Base-by-base conservation (phyloP, 2,113 vertebrate species). In the Helogale parvula region DNA sequence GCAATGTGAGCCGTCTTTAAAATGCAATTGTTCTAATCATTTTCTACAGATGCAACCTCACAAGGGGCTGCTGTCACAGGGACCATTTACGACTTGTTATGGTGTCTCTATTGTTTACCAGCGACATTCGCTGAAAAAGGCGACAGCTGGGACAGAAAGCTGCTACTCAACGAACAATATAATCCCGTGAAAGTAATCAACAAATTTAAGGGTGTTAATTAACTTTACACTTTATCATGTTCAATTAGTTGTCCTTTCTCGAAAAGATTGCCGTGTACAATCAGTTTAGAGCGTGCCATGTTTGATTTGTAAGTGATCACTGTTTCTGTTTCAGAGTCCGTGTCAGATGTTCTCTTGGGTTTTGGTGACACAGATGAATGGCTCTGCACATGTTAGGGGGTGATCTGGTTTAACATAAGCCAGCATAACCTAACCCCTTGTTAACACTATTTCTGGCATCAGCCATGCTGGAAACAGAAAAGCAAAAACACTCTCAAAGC, bases 171-270 rank as follows among this genome's bases (percentile, higher is more conserved):
- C 96, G 98, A 99, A 99, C 99, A 99, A 99, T 99, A 99, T 99
- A 98, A 99, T 99, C 99, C 99, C 98, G 99, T 99, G 99, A 99
- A 99, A 99, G 99, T 99, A 99, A 99, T 99, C 99, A 99, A 99
- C 99, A 99, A 99, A 99, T 99, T 99, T 99, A 99, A 99, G 99
- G 99, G 99, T 99, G 99, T 99, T 99, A 99, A 99, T 99, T 99
- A 99, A 99, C 99, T 99, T 99, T 99, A 99, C 99, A 99, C 99
- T 99, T 99, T 99, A 99, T 99, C 99, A 99, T 99, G 99, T 99
- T 99, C 99, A 99, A 99, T 99, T 99, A 99, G 99, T 99, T 98
- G 98, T 99, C 99, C 99, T 99, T 99, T 99, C 99, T 99, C 97
- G 90, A 98, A 99, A 98, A 99, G 99, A 99, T 99, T 99, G 99